Evolutionary conservation across 2,113 vertebrate genomes (phyloP).

Genomic region (Pygoscelis antarcticus): DNA sequence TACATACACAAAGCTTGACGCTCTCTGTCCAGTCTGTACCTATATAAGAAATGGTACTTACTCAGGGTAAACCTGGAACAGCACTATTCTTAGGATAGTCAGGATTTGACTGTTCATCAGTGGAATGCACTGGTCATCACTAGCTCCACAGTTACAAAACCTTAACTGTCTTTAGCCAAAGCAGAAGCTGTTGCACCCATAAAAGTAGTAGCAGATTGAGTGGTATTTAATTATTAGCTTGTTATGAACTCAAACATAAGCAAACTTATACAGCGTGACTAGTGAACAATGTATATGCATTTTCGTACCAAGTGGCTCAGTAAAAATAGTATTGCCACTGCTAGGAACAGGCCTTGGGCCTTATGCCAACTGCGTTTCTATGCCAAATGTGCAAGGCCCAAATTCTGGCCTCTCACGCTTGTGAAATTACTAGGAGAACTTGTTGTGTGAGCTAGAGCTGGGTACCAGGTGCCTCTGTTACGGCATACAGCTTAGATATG

Average conservation of each 20-base stretch:
- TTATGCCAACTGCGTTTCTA: neutral
- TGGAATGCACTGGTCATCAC: neutral
- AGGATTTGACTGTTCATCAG: neutral
- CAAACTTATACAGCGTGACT: neutral
- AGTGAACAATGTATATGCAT: neutral
- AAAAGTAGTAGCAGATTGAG: neutral
- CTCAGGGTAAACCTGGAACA: neutral
- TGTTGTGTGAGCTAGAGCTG: neutral
- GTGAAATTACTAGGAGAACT: neutral
- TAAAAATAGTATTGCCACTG: neutral
- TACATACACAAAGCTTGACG: neutral
- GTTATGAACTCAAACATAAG: neutral
- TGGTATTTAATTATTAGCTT: neutral
- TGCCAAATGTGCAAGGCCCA: neutral
- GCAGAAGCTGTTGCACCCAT: neutral
- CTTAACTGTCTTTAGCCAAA: neutral
- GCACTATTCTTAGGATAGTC: neutral
- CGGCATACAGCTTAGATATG: neutral
- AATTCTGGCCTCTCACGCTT: neutral
- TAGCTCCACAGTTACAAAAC: neutral
- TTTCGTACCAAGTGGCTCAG: neutral
- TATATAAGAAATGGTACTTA: neutral
- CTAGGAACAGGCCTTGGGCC: neutral
- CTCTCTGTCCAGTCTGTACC: neutral
- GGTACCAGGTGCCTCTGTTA: neutral